These are phyloP conservation scores for Ctena decussata DNA, from an alignment of 2,888 invertebrate species.

Conservation along the genomic window DNA sequence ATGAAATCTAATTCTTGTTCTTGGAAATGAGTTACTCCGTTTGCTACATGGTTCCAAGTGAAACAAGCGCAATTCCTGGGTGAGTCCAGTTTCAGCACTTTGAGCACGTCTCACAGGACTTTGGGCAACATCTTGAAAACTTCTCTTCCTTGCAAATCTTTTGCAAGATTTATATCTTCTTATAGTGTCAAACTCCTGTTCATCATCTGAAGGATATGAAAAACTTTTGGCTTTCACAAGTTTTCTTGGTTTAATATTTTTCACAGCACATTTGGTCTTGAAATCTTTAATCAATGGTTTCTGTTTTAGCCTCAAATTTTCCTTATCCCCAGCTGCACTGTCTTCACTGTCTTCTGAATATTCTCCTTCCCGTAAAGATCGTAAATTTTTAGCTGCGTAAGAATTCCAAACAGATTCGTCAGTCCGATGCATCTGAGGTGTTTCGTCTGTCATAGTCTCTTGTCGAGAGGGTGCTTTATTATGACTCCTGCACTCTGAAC, in stretches of 20 bases:
- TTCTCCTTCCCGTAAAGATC: slow-evolving; percentile 78
- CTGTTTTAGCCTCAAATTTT: slow-evolving; percentile 16
- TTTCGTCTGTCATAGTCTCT: slow-evolving; percentile 75
- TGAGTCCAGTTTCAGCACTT: slow-evolving; percentile 66
- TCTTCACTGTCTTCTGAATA: slow-evolving; percentile 76
- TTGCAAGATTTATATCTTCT: slow-evolving; percentile 35
- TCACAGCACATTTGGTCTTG: not conserved
- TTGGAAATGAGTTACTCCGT: slow-evolving; percentile 57
- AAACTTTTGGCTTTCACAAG: slow-evolving; percentile 58
- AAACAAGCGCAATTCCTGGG: slow-evolving; percentile 70
- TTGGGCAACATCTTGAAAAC: slow-evolving; percentile 61
- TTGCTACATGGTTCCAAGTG: slow-evolving; percentile 72
- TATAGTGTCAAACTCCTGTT: slow-evolving; percentile 38
- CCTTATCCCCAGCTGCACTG: slow-evolving; percentile 46
- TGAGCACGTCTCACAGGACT: slow-evolving; percentile 57
- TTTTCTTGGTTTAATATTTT: slow-evolving; percentile 40
- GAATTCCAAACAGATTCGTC: slow-evolving; percentile 80
- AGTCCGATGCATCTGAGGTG: slow-evolving; percentile 80
- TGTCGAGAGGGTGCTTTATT: slow-evolving; percentile 73
- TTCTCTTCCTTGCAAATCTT: slow-evolving; percentile 61
- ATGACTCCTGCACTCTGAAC: slow-evolving; percentile 71
- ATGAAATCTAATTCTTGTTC: slow-evolving; percentile 58
- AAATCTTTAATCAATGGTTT: slow-evolving; percentile 6
- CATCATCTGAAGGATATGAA: slow-evolving; percentile 75
- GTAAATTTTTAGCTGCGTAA: slow-evolving; percentile 80